Base-by-base conservation (phyloP, 2,797 vertebrate species). In the Antennarius maculatus region DNA sequence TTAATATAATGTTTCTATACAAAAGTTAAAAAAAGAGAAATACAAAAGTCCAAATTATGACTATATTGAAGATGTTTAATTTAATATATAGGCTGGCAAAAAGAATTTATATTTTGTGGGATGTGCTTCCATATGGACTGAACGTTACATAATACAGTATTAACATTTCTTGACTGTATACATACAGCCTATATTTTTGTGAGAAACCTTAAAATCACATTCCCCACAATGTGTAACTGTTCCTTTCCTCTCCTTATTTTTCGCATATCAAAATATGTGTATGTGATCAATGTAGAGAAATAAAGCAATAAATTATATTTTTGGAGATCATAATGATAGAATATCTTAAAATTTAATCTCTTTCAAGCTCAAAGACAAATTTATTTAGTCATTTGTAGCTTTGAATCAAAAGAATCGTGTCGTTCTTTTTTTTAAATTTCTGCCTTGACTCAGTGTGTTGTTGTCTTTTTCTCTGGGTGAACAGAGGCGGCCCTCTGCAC, bases 401-500 rank as follows among this genome's bases (percentile, higher is more conserved):
- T 39, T 34, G 34, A 54, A 45, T 39, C 57, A 77, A 81, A 79
- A 68, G 31, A 50, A 61, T 71, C 49, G 41, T 54, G 58, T 70
- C 64, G 16, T 57, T 43, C 63, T 70, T 69, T 52, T 52, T 48
- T 34, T 8, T 64, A 59, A 59, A 62, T 54, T 34, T 65, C 39
- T 45, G 8, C 66, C 74, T 61, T 59, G 70, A 67, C 70, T 77
- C 70, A 29, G 56, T 74, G 71, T 66, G 74, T 86, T 63, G 86
- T 74, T 82, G 80, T 86, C 68, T 65, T 83, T 74, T 63, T 81
- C 81, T 80, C 76, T 82, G 50, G 7, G 37, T 31, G 51, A 86
- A 90, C 87, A 88, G 83, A 86, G 76, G 66, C 52, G 17, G 46
- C 62, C 82, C 87, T 84, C 58, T 51, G 74, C 71, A 75, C 43